phyloP scores from a whole-genome alignment of 2,113 vertebrate genomes.

The Micronisus gabar region DNA sequence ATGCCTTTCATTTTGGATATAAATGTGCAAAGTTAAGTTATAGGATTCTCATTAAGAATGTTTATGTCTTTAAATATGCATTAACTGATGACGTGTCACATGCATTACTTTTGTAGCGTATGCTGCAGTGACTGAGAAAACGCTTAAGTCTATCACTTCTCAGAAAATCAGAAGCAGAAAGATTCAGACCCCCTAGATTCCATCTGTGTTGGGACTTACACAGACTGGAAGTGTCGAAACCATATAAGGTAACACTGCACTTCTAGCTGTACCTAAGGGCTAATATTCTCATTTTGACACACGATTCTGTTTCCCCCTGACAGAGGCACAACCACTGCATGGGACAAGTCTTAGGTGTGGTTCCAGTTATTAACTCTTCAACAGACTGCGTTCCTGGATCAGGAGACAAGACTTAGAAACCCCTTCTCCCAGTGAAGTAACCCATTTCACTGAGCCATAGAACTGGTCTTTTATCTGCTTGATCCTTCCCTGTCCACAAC shows the following conservation, averaged over 20 bases:
- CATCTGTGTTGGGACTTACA: neutral
- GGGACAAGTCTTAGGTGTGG: neutral
- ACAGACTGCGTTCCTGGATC: neutral
- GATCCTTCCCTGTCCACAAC: neutral
- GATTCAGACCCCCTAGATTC: neutral
- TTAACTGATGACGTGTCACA: neutral
- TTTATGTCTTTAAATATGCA: neutral
- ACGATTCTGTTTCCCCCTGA: neutral
- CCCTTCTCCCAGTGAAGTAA: accelerated
- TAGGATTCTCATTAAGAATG: neutral
- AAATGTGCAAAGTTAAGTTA: neutral
- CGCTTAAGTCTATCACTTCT: neutral
- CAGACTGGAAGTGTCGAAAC: neutral
- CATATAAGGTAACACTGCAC: neutral
- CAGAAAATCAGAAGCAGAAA: neutral
- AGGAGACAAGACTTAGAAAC: neutral
- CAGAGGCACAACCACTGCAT: neutral
- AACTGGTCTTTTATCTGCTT: neutral
- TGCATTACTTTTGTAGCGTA: neutral
- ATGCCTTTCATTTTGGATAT: neutral
- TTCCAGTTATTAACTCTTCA: neutral
- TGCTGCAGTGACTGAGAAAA: neutral
- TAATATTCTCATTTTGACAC: neutral
- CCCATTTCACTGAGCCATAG: neutral
- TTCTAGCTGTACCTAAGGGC: neutral